phyloP scores from a whole-genome alignment of 2,888 invertebrate genomes.

The Cerastis leucographa region DNA sequence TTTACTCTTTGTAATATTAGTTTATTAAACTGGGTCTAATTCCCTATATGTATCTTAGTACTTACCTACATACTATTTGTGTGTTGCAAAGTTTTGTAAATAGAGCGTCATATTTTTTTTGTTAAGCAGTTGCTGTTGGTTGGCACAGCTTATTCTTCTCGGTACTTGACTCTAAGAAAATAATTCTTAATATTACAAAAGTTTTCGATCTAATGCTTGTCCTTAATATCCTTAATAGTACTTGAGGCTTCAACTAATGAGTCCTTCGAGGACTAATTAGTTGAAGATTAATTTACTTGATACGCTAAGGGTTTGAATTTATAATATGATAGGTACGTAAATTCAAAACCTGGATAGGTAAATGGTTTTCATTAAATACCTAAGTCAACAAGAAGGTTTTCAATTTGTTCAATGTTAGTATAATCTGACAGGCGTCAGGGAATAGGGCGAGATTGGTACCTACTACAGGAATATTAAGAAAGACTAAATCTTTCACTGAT shows the following conservation, averaged over 20 bases:
- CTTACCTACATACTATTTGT: too few relatives aligned
- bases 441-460: neutral
- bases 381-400: neutral
- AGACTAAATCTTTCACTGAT: neutral
- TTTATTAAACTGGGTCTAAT: too few relatives aligned
- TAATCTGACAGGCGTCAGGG: neutral
- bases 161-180: neutral
- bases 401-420: neutral
- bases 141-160: neutral
- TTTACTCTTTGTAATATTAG: too few relatives aligned
- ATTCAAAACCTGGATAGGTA: neutral
- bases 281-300: too few relatives aligned
- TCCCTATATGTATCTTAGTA: too few relatives aligned
- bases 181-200: conserved; percentile 3
- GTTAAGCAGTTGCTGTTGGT: too few relatives aligned
- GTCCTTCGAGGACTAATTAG: too few relatives aligned
- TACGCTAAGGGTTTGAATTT: neutral
- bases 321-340: neutral
- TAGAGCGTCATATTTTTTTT: neutral
- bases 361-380: conserved; percentile 10
- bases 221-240: conserved; percentile 18
- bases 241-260: conserved; percentile 12
- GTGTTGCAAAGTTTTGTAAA: neutral
- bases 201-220: neutral
- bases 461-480: neutral